These are phyloP conservation scores for Rhabditoides inermis DNA, from an alignment of 2,888 invertebrate genomes.

Conservation along the genomic window DNA sequence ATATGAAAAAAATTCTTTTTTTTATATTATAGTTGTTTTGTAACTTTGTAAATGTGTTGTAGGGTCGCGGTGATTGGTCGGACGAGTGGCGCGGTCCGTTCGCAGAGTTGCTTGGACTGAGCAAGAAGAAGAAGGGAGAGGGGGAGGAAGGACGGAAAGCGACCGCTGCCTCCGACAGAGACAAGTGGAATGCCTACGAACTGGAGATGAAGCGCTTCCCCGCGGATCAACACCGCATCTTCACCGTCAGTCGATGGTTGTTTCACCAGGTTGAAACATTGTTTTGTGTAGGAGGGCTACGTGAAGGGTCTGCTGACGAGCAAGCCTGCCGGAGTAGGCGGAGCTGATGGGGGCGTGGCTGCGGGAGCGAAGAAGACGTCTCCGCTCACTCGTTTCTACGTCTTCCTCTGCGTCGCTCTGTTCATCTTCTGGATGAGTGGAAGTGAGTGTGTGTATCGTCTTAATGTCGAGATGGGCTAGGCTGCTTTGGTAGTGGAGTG, in stretches of 20 bases:
- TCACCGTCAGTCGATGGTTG: constrained; percentile 26
- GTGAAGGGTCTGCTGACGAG: constrained; percentile 33
- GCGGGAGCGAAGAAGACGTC: constrained; percentile 24
- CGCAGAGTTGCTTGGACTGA: too few relatives aligned
- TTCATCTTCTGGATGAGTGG: constrained; percentile 32
- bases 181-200: constrained; percentile 31
- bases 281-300: constrained; percentile 30
- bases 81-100: too few relatives aligned
- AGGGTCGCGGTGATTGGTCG: too few relatives aligned
- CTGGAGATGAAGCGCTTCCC: constrained; percentile 38
- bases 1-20: too few relatives aligned
- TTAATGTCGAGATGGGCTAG: too few relatives aligned
- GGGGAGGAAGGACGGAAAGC: constrained; percentile 15
- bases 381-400: constrained; percentile 32
- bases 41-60: too few relatives aligned
- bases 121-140: constrained; percentile 2
- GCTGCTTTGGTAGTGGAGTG: too few relatives aligned
- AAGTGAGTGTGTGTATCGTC: constrained; percentile 26
- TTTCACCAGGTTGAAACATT: background rate
- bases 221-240: constrained; percentile 35
- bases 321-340: constrained; percentile 10
- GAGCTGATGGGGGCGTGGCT: too few relatives aligned
- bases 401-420: constrained; percentile 27
- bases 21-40: too few relatives aligned
- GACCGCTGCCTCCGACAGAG: constrained; percentile 1